phyloP scores from a whole-genome alignment of 2,797 vertebrate genomes.

The Carduelis carduelis region DNA sequence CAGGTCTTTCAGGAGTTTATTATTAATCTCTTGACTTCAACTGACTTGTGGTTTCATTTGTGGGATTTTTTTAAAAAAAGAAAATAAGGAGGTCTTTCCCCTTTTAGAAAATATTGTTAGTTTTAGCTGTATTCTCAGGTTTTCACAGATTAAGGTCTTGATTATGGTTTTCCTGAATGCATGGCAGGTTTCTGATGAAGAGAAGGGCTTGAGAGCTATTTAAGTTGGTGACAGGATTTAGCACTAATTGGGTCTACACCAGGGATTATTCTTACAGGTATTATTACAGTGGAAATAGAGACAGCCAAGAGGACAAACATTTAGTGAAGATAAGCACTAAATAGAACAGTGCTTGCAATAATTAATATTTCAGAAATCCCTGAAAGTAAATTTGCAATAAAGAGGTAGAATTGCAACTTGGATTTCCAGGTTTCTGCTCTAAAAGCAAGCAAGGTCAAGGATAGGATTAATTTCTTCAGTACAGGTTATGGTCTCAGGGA shows the following conservation, averaged over 20 bases:
- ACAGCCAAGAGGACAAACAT: not conserved
- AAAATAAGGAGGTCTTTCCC: not conserved
- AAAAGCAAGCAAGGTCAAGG: not conserved
- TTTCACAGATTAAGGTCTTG: not conserved
- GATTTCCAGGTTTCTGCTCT: not conserved
- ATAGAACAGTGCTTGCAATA: not conserved
- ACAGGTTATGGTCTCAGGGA: not conserved
- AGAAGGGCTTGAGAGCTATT: not conserved
- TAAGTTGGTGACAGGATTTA: not conserved
- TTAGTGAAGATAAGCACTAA: not conserved
- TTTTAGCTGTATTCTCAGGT: not conserved
- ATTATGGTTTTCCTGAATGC: not conserved
- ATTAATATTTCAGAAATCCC: slow-evolving; percentile 2
- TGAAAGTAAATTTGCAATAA: not conserved
- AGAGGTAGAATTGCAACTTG: not conserved
- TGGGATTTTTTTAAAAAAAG: not conserved
- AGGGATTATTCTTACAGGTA: not conserved
- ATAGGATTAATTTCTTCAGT: not conserved
- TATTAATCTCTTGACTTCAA: slow-evolving; percentile 24
- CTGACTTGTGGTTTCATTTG: not conserved
- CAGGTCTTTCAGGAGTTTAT: slow-evolving; percentile 21
- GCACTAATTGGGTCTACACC: not conserved
- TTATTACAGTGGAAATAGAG: not conserved
- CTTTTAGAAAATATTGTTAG: not conserved
- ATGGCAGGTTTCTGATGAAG: not conserved